Base-by-base conservation (phyloP, 2,113 vertebrate genomes). In the Hyla sarda region DNA sequence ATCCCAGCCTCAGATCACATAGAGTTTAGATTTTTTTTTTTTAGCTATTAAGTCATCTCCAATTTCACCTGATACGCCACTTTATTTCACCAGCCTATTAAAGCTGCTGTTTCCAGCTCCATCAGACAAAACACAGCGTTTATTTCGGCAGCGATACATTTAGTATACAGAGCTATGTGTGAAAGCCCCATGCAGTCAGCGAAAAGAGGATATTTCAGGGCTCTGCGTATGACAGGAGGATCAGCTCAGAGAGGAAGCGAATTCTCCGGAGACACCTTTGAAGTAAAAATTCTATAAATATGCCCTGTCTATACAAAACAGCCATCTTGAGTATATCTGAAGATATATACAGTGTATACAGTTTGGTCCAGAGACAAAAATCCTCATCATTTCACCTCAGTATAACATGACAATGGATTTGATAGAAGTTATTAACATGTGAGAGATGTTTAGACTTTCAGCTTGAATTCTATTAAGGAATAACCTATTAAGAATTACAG, bases 171-270 rank as follows among this genome's bases (percentile, higher is more conserved):
- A 19, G 28, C 25, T 76, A 76, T 60, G 56, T 84, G 72, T 50
- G 60, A 76, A 48, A 84, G 47, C 41, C 72, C 23, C 83, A 76
- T 50, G 83, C 83, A 84, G 83, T 62, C 83, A 84, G 54, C 75
- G 83, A 60, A 84, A 76, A 84, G 73, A 76, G 50, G 83, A 84
- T 84, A 84, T 65, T 65, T 84, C 72, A 65, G 56, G 23, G 83
- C 25, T n/a, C 8, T 58, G 71, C 72, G 16, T 45, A 47, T 75
- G 52, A 75, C 82, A 75, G 82, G 67, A 84, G 32, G 69, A 72
- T 45, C 30, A 62, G 72, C 48, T 12, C 72, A 2, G 23, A n/a
- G 30, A 76, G 37, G 71, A 84, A 84, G 16, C 52, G 58, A 60
- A 76, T 48, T 48, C 83, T 76, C 72, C 11, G 1, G 83, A 84